These are phyloP conservation scores for Noctua janthina DNA, from an alignment of 2,888 invertebrate genomes.

Conservation along the genomic window DNA sequence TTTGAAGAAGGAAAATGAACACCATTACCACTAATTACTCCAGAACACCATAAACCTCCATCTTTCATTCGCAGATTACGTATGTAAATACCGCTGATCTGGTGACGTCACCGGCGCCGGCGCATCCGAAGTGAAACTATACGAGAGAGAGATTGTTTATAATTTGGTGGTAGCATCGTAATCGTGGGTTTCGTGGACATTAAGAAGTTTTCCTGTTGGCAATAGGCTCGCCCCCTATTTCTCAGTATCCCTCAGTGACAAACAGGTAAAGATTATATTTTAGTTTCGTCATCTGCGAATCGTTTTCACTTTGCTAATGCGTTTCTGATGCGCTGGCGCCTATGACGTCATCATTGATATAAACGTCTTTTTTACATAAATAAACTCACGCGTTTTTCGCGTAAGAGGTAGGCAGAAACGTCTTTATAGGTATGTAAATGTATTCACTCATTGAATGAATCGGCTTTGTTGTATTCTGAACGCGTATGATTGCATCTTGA, in stretches of 20 bases:
- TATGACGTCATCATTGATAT: slow-evolving; percentile 46
- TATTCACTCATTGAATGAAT: slow-evolving; percentile 18
- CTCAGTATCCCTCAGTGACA: background rate
- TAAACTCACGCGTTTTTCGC: background rate
- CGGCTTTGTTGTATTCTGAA: slow-evolving; percentile 7
- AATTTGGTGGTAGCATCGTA: slow-evolving; percentile 45
- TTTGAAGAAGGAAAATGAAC: background rate
- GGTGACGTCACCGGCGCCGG: slow-evolving; percentile 64
- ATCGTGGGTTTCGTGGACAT: background rate
- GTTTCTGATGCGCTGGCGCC: slow-evolving; percentile 61
- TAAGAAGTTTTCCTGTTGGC: background rate
- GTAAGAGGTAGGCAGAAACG: background rate
- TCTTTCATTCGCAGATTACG: background rate
- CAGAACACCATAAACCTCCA: background rate
- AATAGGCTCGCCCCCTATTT: background rate
- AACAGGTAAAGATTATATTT: slow-evolving; percentile 6
- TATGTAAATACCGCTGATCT: background rate
- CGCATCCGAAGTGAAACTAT: slow-evolving; percentile 63
- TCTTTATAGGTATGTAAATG: slow-evolving; percentile 22
- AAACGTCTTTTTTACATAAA: background rate
- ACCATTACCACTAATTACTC: background rate
- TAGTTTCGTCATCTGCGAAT: slow-evolving; percentile 29
- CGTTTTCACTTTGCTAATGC: slow-evolving; percentile 65
- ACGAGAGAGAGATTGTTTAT: slow-evolving; percentile 44
- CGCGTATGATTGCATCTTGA: slow-evolving; percentile 7